phyloP scores from a whole-genome alignment of 2,888 invertebrate genomes.

The Brachynemurus nebulosus region DNA sequence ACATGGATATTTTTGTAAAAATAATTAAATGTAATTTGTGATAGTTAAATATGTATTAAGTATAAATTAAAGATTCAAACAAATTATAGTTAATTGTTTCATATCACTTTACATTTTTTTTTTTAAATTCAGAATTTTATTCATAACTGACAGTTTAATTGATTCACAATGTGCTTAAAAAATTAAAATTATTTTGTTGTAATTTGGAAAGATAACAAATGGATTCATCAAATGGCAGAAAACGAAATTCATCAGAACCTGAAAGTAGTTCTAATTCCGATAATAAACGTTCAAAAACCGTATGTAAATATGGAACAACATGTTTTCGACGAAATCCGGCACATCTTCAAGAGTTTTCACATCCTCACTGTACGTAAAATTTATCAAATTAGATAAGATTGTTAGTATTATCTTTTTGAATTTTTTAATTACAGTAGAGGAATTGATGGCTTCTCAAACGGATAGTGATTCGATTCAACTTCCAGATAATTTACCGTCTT shows the following conservation, averaged over 20 bases:
- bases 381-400: background rate
- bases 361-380: slow-evolving; percentile 63
- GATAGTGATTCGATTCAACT: slow-evolving; percentile 31
- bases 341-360: slow-evolving; percentile 69
- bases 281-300: slow-evolving; percentile 29
- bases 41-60: no score
- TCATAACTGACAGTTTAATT: no score
- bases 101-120: no score
- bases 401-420: slow-evolving; percentile 11
- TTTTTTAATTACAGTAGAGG: slow-evolving; percentile 42
- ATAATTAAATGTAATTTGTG: no score
- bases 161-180: no score
- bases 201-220: no score
- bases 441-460: slow-evolving; percentile 38
- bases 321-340: slow-evolving; percentile 76
- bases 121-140: no score
- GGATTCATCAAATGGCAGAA: background rate
- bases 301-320: slow-evolving; percentile 59
- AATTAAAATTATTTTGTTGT: no score
- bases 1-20: no score
- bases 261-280: background rate
- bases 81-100: no score
- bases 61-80: no score
- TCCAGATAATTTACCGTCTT: slow-evolving; percentile 38
- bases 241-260: background rate